Percentiles rank a stretch among this genome's conserved stretches.
These are phyloP conservation scores for Chrysolina oricalcia DNA, from an alignment of 2,888 invertebrate species.

Conservation along the genomic window DNA sequence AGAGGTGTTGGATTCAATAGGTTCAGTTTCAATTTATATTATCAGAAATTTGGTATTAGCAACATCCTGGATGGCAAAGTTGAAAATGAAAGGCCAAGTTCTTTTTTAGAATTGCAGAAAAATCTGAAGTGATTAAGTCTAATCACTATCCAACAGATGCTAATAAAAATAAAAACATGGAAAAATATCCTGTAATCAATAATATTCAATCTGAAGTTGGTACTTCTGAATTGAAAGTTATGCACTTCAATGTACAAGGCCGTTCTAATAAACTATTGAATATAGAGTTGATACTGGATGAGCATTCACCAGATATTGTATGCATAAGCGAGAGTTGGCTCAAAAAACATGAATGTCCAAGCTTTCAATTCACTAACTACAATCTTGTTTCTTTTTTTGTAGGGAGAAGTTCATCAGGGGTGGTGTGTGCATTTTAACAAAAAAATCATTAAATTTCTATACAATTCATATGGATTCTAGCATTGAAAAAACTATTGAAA, in stretches of 20 bases:
- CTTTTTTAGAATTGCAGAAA: conserved; percentile 14
- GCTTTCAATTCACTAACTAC: conserved; percentile 9
- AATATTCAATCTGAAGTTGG: not conserved
- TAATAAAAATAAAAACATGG: not conserved
- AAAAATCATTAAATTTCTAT: no score
- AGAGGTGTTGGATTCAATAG: no score
- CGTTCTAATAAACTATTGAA: conserved; percentile 16
- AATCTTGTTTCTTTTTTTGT: conserved; percentile 13
- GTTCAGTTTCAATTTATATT: conserved; percentile 10
- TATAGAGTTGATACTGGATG: conserved; percentile 4
- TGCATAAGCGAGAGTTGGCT: conserved; percentile 25
- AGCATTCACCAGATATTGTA: not conserved
- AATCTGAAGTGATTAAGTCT: not conserved
- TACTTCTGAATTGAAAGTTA: conserved; percentile 1
- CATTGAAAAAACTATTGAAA: no score
- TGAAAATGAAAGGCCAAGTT: conserved; percentile 2
- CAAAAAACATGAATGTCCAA: conserved; percentile 1
- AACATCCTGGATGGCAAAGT: conserved; percentile 18
- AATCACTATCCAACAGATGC: conserved; percentile 10
- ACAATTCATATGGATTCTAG: no score
- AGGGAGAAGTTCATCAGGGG: not conserved
- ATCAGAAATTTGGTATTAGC: conserved; percentile 8
- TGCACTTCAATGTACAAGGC: conserved; percentile 17
- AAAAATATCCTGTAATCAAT: not conserved
- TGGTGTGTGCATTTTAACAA: no score